Base-by-base conservation (phyloP, 2,113 vertebrate species). In the Notothenia coriiceps region DNA sequence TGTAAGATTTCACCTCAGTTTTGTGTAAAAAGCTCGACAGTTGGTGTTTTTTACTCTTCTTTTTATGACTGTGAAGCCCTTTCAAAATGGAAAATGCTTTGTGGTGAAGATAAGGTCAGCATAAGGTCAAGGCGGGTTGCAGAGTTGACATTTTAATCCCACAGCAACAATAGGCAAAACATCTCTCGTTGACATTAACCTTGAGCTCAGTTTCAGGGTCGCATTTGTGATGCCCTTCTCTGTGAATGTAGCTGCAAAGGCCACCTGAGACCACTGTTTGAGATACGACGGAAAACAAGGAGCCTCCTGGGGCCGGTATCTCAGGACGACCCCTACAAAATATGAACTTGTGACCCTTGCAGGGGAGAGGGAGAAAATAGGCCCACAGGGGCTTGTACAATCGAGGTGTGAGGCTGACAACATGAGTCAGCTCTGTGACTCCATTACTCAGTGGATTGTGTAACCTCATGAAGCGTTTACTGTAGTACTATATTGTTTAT, bases 151-250 rank as follows among this genome's bases (percentile, higher is more conserved):
- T 63, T 80, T 72, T 62, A 52, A 66, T 69, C 52, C 13, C 56
- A 75, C 54, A 66, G 40, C 72, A 72, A 25, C 69, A 70, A 44
- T 67, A 57, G 57, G 47, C 40, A 46, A 77, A 82, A 22, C 57
- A 29, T 59, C 55, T 72, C 54, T 25, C n/a, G 63, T 29, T 89
- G 83, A 82, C 75, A 67, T 88, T 80, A 71, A 83, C 61, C 66
- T 46, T 85, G 69, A 85, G 87, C 69, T 77, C 46, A 29, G 77
- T 76, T 83, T 77, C 60, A 79, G 50, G 80, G 63, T n/a, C 13
- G 2, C n/a, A 18, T 66, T 35, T 61, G 11, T 35, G 6, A 59
- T 47, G 44, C 10, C 15, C 51, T 71, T 80, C 22, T 55, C 40
- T 54, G 68, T 50, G 80, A 75, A 60, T 73, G 80, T 62, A 65